phyloP scores from a whole-genome alignment of 1,140 invertebrate species.

The Brachionus plicatilis region DNA sequence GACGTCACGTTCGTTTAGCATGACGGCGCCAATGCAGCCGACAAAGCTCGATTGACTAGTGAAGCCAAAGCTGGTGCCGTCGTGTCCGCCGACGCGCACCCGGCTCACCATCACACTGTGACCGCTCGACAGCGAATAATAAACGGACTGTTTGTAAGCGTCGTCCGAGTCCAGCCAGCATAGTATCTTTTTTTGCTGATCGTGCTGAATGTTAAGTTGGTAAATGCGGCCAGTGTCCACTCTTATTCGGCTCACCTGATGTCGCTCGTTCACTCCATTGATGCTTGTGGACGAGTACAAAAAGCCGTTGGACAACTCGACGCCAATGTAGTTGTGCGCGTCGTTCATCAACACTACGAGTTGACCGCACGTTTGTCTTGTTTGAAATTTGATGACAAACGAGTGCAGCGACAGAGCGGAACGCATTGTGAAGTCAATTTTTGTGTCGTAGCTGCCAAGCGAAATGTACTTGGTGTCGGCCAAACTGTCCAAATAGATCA shows the following conservation, averaged over 20 bases:
- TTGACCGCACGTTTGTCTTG: conserved; percentile 22
- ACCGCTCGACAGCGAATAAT: neutral
- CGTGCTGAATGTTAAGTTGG: conserved; percentile 26
- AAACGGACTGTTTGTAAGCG: conserved; percentile 2
- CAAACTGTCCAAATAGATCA: conserved; percentile 39
- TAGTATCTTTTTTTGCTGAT: neutral
- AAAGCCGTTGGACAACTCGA: neutral
- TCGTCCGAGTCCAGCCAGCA: conserved; percentile 34
- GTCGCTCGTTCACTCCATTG: neutral
- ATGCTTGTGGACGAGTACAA: conserved; percentile 14
- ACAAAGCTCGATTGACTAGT: conserved; percentile 3
- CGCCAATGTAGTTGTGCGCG: neutral
- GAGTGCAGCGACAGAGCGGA: neutral
- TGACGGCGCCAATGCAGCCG: neutral
- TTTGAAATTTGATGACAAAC: conserved; percentile 40
- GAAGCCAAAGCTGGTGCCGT: neutral
- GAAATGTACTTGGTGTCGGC: conserved; percentile 20
- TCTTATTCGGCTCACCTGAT: conserved; percentile 16
- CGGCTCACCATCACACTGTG: neutral
- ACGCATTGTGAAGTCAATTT: conserved; percentile 4
- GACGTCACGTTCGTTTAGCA: conserved; percentile 3
- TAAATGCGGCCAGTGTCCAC: conserved; percentile 32
- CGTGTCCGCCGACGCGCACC: neutral
- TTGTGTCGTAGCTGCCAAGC: neutral
- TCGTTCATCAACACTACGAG: neutral